Evolutionary conservation across 1,140 invertebrate species (phyloP).

Genomic region (Dufourea novaeangliae): DNA sequence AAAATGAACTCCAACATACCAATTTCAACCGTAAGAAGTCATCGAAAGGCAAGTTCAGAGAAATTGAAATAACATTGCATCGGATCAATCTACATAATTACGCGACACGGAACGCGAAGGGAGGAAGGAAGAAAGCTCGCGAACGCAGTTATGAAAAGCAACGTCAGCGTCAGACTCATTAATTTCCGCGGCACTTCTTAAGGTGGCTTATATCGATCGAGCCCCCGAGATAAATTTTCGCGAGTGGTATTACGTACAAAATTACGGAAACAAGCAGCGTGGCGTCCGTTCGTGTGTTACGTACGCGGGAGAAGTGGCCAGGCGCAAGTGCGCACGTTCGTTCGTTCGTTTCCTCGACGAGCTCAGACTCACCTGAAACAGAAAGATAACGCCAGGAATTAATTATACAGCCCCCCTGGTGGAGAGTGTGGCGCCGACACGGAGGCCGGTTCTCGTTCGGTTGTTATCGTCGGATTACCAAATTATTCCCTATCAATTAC

Average conservation of each 20-base stretch:
- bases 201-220: neutral
- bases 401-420: slow-evolving; percentile 50
- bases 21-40: neutral
- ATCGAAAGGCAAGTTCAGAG: neutral
- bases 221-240: neutral
- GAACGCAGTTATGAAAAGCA: neutral
- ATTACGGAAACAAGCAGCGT: neutral
- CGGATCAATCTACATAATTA: neutral
- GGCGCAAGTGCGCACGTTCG: neutral
- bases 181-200: neutral
- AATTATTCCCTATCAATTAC: slow-evolving; percentile 67
- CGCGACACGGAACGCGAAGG: neutral
- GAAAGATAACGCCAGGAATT: slow-evolving; percentile 67
- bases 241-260: neutral
- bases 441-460: slow-evolving; percentile 4
- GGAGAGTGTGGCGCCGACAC: no score
- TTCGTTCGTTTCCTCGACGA: slow-evolving; percentile 48
- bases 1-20: neutral
- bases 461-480: slow-evolving; percentile 63
- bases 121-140: neutral
- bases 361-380: slow-evolving; percentile 68
- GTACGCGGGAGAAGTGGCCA: neutral
- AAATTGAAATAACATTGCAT: neutral
- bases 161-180: neutral
- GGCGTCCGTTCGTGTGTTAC: neutral